phyloP scores from a whole-genome alignment of 2,888 invertebrate species.

The Cataglyphis altisquamis region DNA sequence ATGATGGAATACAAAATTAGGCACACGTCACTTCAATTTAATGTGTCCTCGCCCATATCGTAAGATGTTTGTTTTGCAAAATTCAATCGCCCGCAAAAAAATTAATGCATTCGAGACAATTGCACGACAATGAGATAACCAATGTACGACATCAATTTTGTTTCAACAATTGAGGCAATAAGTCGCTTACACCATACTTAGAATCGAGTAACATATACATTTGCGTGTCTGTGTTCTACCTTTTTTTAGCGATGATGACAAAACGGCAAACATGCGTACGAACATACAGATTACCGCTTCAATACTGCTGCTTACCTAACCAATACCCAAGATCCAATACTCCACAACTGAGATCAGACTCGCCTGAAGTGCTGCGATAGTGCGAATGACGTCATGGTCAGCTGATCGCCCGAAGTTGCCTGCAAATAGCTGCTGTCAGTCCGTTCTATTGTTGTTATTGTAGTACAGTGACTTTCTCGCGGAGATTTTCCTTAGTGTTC shows the following conservation, averaged over 20 bases:
- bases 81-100: not conserved
- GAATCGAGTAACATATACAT: constrained; percentile 18
- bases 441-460: constrained; percentile 65
- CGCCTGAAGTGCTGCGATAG: constrained; percentile 34
- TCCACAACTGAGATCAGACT: not conserved
- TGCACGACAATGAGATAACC: not conserved
- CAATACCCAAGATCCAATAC: not conserved
- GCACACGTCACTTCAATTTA: constrained; percentile 18
- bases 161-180: not conserved
- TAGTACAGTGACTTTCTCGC: constrained; percentile 16
- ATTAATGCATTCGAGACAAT: not conserved
- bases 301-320: constrained; percentile 6
- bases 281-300: not conserved
- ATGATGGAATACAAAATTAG: not conserved
- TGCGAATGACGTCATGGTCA: constrained; percentile 67
- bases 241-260: constrained; percentile 49
- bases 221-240: not conserved
- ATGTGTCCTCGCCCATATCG: not conserved
- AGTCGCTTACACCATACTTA: constrained; percentile 50
- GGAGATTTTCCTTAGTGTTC: constrained; percentile 1
- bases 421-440: not conserved
- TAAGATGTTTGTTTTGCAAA: not conserved
- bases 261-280: constrained; percentile 6
- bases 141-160: not conserved
- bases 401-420: constrained; percentile 72